phyloP scores from a whole-genome alignment of 2,113 vertebrate genomes.

The Oostethus manadensis region DNA sequence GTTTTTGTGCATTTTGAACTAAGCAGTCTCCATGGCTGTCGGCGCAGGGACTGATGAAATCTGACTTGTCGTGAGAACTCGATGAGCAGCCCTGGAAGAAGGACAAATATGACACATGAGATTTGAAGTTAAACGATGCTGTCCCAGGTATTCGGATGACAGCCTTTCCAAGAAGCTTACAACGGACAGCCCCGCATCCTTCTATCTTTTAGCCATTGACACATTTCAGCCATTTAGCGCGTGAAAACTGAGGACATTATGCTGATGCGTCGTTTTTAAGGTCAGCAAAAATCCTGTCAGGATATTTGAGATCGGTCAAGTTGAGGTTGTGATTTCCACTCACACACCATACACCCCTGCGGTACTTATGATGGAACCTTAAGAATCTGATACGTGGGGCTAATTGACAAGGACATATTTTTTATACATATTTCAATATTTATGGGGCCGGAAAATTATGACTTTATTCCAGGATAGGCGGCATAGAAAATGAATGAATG shows the following conservation, averaged over 20 bases:
- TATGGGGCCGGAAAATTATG: too few relatives aligned
- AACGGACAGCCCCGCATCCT: background rate
- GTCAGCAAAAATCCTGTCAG: conserved; percentile 25
- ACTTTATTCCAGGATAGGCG: too few relatives aligned
- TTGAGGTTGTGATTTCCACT: background rate
- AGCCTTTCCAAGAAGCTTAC: conserved; percentile 13
- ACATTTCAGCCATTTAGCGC: conserved; percentile 1
- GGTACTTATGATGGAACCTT: background rate
- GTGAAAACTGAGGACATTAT: conserved; percentile 7
- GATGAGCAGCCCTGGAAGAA: conserved; percentile 24
- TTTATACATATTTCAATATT: too few relatives aligned
- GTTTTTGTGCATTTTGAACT: too few relatives aligned
- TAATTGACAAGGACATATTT: too few relatives aligned
- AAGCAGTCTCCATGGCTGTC: conserved; percentile 12
- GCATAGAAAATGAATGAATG: too few relatives aligned
- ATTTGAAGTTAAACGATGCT: conserved; percentile 15
- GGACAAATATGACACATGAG: conserved; percentile 24
- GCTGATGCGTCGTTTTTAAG: conserved; percentile 28
- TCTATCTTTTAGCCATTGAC: background rate
- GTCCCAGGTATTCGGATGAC: conserved; percentile 4
- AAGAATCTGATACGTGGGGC: background rate
- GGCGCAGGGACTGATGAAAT: conserved; percentile 39
- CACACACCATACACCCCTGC: background rate
- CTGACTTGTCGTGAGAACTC: conserved; percentile 34
- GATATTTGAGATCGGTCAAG: conserved; percentile 33